Evolutionary conservation across 2,113 vertebrate genomes (phyloP), one percentile per base, ranked within the genome.

Genomic region (Astur gentilis): DNA sequence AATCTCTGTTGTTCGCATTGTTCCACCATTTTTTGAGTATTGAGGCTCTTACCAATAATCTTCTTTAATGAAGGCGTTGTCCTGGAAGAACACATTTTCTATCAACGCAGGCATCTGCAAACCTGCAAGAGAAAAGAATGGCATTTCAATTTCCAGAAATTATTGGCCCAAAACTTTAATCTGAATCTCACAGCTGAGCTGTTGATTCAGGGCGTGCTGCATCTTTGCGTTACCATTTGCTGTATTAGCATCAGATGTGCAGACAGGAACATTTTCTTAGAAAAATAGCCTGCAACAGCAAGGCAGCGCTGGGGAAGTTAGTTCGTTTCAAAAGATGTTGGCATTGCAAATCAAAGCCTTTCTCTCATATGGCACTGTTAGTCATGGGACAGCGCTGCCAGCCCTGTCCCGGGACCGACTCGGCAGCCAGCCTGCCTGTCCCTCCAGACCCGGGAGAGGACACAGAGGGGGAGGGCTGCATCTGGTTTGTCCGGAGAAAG

Each of bases 231-330:
- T 94, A 32, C 40, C 32, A 12, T 86, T 86, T 94, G 49, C 94
- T 91, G 83, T 95, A 98, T 96, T 97, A 97, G 94, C 95, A 98
- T 97, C 97, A 98, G 98, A 98, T 98, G 98, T 98, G 93, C 90
- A 86, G 95, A 77, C 85, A 80, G 91, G 49, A 97, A 91, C 89
- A 72, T 86, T 83, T 84, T 29, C 78, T 90, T 66, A 88, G 58
- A 91, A 95, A 73, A 97, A 94, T 29, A 96, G 73, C 90, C 90
- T 95, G 92, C 67, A 82, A 85, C 50, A 94, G 92, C 90, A 86
- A 73, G 60, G 85, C 92, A 94, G 80, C 25, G 29, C 89, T 55
- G 69, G 71, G 67, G 79, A 86, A 79, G 40, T 90, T 32, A 47
- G 16, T 93, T 80, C 4, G 9, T 78, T 94, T 90, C 83, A 69